Evolutionary conservation across 1,140 invertebrate genomes (phyloP), one percentile per base, ranked within the genome.

Genomic region (Leptonema lineaticorne): DNA sequence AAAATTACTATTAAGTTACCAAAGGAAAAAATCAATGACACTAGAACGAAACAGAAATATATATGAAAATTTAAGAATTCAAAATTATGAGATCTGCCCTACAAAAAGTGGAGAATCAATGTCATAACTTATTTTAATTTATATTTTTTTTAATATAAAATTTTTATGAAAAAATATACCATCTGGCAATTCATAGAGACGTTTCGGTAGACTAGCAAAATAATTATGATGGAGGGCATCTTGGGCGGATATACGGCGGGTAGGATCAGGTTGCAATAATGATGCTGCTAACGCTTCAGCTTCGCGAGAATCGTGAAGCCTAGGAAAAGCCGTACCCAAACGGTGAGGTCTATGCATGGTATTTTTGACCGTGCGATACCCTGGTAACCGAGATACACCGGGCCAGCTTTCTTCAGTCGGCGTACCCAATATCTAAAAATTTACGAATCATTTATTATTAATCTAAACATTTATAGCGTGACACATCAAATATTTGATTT

Each of bases 401-500:
- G 87, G 84, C 95, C 95, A 98, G 71, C 90, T 91, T 73, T 94
- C 89, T 78, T 96, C 93, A 4, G 90, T 92, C 22, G 96, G 95
- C 50, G 94, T 96, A 63, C 95, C 96, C 72, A 96, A 85, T 73
- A 95, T 88, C 88, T 90, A 75, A 37, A 76, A 65, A 50, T 65
- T 30, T 46, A 48, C 45, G 22, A 6, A 1, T 63, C 18, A n/a
- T n/a, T n/a, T n/a, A n/a, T n/a, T n/a, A n/a, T n/a, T n/a, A n/a
- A n/a, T n/a, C n/a, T n/a, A n/a, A n/a, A n/a, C n/a, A n/a, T n/a
- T n/a, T n/a, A n/a, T n/a, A n/a, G n/a, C n/a, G n/a, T n/a, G 2
- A 11, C 9, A 41, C 9, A 2, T 9, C 30, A 33, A 59, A 27
- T 30, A 59, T 37, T 11, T 18, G 29, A 41, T 53, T 68, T 72